Base-by-base conservation (phyloP, 2,797 vertebrate genomes). In the Cossypha niveicapilla region DNA sequence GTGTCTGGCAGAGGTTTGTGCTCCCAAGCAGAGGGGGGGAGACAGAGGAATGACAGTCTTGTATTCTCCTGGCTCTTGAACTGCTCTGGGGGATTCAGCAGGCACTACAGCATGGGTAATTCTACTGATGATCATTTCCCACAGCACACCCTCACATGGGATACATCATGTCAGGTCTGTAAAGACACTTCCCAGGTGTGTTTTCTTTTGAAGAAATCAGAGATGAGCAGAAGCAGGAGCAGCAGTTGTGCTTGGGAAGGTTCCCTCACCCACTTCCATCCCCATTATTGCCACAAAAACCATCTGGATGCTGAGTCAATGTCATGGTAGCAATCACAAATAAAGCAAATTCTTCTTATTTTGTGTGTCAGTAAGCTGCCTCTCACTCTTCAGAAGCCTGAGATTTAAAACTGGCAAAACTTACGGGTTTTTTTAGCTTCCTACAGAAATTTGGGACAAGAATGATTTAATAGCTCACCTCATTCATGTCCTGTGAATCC, bases 1-100 rank as follows among this genome's bases (percentile, higher is more conserved):
- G 78, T 96, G 95, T 97, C 97, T 97, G 97, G 96, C 91, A 92
- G 91, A 96, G 96, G 95, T 97, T 97, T 95, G 79, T 93, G 84
- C 95, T 96, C 86, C 41, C 30, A 87, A 92, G 77, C 80, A 79
- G 88, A 83, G 93, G 86, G 91, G 96, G 90, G 72, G 92, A 96
- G 91, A 73, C 68, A 93, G 66, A 87, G 63, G 93, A 96, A 96
- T 96, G 95, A 95, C 95, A 96, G 91, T 34, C 86, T 96, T 24
- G 9, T 87, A 91, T 91, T 96, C 96, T 97, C 93, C 91, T 86
- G 92, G 88, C 92, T 95, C 92, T 94, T 90, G 89, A 92, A 77
- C 83, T 80, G 93, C 96, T 96, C 94, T 93, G 73, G 74, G 93
- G 92, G 77, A 86, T 80, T 73, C 81, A 96, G 86, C 60, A 88